Conservation (phyloP, 2,888 invertebrate species). For the Melipona beecheii region DNA sequence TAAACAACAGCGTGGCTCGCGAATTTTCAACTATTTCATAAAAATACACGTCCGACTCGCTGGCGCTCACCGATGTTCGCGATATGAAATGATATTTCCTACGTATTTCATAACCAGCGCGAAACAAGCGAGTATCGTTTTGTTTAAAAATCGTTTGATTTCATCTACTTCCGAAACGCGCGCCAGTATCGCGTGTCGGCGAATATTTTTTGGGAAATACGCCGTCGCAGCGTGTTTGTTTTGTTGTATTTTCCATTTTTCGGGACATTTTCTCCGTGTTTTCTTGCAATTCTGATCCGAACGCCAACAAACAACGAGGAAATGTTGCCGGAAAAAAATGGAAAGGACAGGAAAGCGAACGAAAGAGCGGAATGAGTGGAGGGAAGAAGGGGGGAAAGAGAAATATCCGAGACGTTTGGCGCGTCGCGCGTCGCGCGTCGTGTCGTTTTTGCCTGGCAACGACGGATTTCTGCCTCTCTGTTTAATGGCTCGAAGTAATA, state of each 20-base stretch:
- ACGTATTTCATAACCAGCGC: slow-evolving; percentile 10
- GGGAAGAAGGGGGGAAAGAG: too few species aligned
- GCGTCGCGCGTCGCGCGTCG: background rate
- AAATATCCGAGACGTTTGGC: background rate
- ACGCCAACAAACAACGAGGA: too few species aligned
- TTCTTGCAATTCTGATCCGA: slow-evolving; percentile 7
- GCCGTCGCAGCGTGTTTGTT: background rate
- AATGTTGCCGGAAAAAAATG: background rate
- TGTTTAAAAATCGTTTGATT: slow-evolving; percentile 44
- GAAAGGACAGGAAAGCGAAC: background rate
- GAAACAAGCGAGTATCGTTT: slow-evolving; percentile 37
- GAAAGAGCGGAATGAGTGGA: background rate
- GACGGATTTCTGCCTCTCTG: slow-evolving; percentile 31
- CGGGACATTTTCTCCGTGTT: slow-evolving; percentile 17
- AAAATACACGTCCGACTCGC: background rate
- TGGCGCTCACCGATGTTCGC: too few species aligned
- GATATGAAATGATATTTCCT: slow-evolving; percentile 19
- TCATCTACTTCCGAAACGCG: slow-evolving; percentile 17
- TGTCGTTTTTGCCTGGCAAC: background rate
- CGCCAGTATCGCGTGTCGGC: slow-evolving; percentile 35
- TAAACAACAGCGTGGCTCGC: background rate
- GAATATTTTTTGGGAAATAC: background rate
- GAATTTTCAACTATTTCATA: slow-evolving; percentile 24
- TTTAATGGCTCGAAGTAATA: slow-evolving; percentile 46
- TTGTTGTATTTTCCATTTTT: background rate